Base-by-base conservation (phyloP, 2,888 invertebrate species). In the Drosophila mimetica region DNA sequence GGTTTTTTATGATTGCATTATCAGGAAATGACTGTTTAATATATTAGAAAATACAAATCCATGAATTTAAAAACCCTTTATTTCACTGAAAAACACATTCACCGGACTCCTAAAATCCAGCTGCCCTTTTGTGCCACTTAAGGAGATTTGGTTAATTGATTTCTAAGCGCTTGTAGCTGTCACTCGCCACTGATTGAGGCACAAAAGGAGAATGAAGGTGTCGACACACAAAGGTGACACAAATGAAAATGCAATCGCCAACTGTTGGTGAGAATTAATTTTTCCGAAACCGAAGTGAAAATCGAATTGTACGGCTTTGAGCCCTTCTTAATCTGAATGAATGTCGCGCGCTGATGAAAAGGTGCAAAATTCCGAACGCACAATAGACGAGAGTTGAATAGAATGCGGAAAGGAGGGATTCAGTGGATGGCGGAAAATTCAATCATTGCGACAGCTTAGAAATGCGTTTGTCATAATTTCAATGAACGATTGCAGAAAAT, bases 401-500 rank as follows among this genome's bases (percentile, higher is more conserved):
- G 36, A 42, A 44, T 42, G 44, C 8, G 47, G 63, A 25, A 18
- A 22, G 3, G 25, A 20, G 22, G 25, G 36, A 30, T 37, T 20
- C 55, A 14, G n/a, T 50, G 52, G 20, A 46, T 47, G 42, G 32
- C 42, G 46, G 66, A 72, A 77, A 82, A 85, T 80, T 77, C 84
- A 86, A 84, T 86, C 86, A 84, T 71, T 70, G 81, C 79, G 81
- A 73, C 75, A 77, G 81, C 83, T 83, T 74, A 80, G 83, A 78
- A 86, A 86, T 80, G 81, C 79, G 79, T 86, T 84, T 84, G 78
- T 86, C 84, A 84, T 84, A 84, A 86, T 84, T 81, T 75, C 84
- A 74, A 77, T 73, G 86, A 84, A 83, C 71, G 81, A 79, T 80
- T 80, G 84, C 86, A 74, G 74, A 69, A 46, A 83, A 83, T 76